Percentiles rank a stretch among this genome's conserved stretches.
These are phyloP conservation scores for Cervus canadensis DNA, from an alignment of 2,113 vertebrate genomes.

Conservation along the genomic window DNA sequence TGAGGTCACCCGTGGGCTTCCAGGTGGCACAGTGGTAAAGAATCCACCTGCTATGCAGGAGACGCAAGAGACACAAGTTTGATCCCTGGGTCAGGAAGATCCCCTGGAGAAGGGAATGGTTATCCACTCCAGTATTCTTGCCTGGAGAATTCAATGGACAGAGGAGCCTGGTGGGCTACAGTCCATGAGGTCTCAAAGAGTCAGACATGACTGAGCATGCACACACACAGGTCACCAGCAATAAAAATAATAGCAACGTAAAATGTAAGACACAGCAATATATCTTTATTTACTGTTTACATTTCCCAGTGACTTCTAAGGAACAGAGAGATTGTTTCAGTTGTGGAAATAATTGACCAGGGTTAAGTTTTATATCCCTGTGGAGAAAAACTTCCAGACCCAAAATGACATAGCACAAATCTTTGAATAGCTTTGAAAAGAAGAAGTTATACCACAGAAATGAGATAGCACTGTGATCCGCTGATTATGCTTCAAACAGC, in stretches of 20 bases:
- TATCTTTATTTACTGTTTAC: background rate
- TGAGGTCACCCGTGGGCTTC: background rate
- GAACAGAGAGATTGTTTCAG: background rate
- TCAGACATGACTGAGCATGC: background rate
- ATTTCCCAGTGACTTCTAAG: background rate
- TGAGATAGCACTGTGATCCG: slow-evolving; percentile 25
- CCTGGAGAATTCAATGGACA: background rate
- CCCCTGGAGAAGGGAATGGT: background rate
- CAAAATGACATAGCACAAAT: background rate
- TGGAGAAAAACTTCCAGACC: background rate
- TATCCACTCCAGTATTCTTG: background rate
- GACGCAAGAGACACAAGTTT: background rate
- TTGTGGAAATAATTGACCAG: background rate
- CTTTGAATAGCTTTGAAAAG: background rate
- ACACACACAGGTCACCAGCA: background rate
- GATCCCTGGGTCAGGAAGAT: background rate
- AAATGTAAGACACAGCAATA: background rate
- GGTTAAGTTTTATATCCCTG: background rate
- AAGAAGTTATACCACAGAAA: background rate
- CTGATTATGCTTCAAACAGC: slow-evolving; percentile 59
- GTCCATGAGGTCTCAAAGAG: background rate
- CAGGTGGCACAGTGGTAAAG: background rate
- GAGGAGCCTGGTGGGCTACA: background rate
- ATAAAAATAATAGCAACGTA: background rate
- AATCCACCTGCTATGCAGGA: background rate